Conservation (phyloP, 2,888 invertebrate species). For the Pterostichus niger region DNA sequence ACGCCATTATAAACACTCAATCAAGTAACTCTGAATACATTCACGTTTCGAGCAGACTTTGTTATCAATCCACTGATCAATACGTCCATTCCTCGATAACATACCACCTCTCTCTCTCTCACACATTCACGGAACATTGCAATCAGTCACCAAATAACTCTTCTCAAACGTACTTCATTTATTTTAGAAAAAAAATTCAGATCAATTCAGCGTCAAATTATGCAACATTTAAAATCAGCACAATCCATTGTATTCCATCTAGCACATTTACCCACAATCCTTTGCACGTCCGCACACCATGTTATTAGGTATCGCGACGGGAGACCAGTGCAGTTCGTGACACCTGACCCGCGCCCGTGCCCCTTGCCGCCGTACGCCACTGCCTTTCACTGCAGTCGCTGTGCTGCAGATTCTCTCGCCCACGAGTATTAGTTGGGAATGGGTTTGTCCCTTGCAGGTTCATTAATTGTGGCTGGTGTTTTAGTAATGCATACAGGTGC, state of each 20-base stretch:
- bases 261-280: neutral
- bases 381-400: constrained; percentile 28
- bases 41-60: too few relatives aligned
- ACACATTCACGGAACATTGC: too few relatives aligned
- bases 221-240: neutral
- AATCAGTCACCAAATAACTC: too few relatives aligned
- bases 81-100: too few relatives aligned
- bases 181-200: too few relatives aligned
- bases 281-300: neutral
- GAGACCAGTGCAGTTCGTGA: constrained; percentile 20
- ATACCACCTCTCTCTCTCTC: too few relatives aligned
- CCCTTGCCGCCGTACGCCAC: constrained; percentile 31
- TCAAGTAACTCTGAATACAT: too few relatives aligned
- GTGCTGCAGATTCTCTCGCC: neutral
- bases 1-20: too few relatives aligned
- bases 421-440: too few relatives aligned
- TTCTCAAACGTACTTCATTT: too few relatives aligned
- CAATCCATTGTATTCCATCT: neutral
- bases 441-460: constrained; percentile 26
- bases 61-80: too few relatives aligned
- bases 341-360: constrained; percentile 2
- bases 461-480: constrained; percentile 15
- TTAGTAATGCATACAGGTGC: constrained; percentile 37
- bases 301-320: neutral
- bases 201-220: too few relatives aligned